Base-by-base conservation (phyloP, 1,140 invertebrate genomes). In the Musca vetustissima region DNA sequence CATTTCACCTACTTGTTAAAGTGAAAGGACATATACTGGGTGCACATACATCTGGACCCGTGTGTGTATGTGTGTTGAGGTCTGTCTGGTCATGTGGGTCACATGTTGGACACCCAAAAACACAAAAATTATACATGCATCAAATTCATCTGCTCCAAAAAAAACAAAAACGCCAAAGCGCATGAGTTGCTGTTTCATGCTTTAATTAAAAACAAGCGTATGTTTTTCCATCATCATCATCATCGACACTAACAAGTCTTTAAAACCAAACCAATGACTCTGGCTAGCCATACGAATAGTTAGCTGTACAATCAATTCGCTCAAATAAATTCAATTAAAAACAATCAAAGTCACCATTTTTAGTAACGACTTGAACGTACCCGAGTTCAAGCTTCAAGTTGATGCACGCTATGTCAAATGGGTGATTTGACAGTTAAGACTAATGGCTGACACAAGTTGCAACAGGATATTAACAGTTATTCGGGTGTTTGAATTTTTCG, bases 351-450 rank as follows among this genome's bases (percentile, higher is more conserved):
- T 48, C 15, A 43, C 36, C 36, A 43, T 15, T 32, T 32, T 59
- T n/a, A 6, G 11, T 59, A 43, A 43, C 36, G 36, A 43, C 36
- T 32, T 32, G 55, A 32, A 59, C 9, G 15, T 24, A 25, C 32
- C 17, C 13, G 36, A 43, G 36, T 43, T 43, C 36, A 43, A 13
- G 36, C 36, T 59, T 59, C 55, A 59, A 59, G 55, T 59, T 64
- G 61, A 64, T 64, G 61, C 61, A 64, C 61, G 61, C 43, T 22
- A 47, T 64, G 61, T 64, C 61, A 64, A n/a, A 64, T 64, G 61
- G 43, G 32, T 48, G 61, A 64, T 64, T 64, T 64, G 61, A 64
- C 61, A 64, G 61, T 48, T 59, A 59, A 59, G 55, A 59, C 55
- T 59, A 59, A 59, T 59, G 55, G 61, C 48, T 43, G 32, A 47